These are phyloP conservation scores for Dinocampus coccinellae DNA, from an alignment of 2,888 invertebrate genomes.

Conservation along the genomic window DNA sequence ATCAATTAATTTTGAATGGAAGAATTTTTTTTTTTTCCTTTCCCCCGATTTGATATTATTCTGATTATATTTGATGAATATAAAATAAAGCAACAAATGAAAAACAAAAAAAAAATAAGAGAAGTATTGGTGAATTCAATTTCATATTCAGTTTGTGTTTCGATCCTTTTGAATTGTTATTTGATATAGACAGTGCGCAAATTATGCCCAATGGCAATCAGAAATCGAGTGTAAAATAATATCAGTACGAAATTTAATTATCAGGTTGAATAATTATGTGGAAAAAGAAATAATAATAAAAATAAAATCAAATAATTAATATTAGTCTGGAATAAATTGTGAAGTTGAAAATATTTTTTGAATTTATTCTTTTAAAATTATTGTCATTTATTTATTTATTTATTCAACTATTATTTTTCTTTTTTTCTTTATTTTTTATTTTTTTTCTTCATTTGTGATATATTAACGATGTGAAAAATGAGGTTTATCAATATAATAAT, in stretches of 20 bases:
- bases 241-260: neutral
- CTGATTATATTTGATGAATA: no score
- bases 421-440: no score
- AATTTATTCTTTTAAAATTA: neutral
- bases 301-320: neutral
- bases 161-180: constrained; percentile 21
- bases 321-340: neutral
- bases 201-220: constrained; percentile 7
- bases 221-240: neutral
- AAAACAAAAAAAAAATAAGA: neutral
- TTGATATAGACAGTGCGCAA: constrained; percentile 8
- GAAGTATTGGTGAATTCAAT: neutral
- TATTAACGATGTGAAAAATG: no score
- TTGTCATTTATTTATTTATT: neutral
- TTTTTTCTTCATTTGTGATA: no score
- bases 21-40: no score
- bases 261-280: neutral
- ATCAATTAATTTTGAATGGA: no score
- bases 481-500: neutral
- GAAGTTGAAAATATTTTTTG: neutral
- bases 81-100: no score
- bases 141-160: constrained; percentile 7
- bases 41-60: no score
- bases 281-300: neutral
- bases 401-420: no score